Evolutionary conservation across 2,797 vertebrate species (phyloP).

Genomic region (Pangasius djambal): DNA sequence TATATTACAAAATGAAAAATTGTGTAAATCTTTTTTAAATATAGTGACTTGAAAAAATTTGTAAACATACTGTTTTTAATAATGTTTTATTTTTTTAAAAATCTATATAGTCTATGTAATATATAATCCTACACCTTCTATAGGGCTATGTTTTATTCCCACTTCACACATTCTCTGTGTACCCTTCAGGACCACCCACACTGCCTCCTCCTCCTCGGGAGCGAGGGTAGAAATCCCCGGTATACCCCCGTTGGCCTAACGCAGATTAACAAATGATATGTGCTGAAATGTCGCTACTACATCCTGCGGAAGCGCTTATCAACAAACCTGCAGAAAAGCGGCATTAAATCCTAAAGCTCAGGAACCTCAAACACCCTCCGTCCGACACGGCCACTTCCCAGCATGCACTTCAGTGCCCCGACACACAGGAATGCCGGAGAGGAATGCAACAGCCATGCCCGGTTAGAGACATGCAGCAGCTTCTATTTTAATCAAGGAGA

Average conservation of each 20-base stretch:
- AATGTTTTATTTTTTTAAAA: not conserved
- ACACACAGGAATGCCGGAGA: slow-evolving; percentile 66
- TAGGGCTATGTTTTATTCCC: not conserved
- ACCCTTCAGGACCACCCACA: slow-evolving; percentile 43
- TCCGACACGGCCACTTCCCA: slow-evolving; percentile 9
- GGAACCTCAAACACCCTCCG: slow-evolving; percentile 14
- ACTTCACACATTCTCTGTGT: not conserved
- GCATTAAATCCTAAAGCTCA: slow-evolving; percentile 40
- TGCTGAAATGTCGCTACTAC: slow-evolving; percentile 65
- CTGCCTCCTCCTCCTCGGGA: slow-evolving; percentile 45
- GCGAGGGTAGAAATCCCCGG: slow-evolving; percentile 78
- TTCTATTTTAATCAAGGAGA: not conserved
- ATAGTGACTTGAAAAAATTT: not conserved
- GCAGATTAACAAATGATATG: slow-evolving; percentile 77
- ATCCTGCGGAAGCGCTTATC: slow-evolving; percentile 69
- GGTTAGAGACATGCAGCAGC: slow-evolving; percentile 60
- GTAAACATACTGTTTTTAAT: not conserved
- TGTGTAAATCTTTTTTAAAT: not conserved
- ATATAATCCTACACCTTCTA: not conserved
- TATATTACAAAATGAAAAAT: not conserved
- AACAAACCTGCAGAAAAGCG: slow-evolving; percentile 59
- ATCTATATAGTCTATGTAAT: not conserved
- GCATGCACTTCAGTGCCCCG: slow-evolving; percentile 47
- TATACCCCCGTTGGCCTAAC: slow-evolving; percentile 74
- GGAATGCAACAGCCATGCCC: slow-evolving; percentile 67